Base-by-base conservation (phyloP, 1,140 invertebrate species). In the Brachionus rubens region DNA sequence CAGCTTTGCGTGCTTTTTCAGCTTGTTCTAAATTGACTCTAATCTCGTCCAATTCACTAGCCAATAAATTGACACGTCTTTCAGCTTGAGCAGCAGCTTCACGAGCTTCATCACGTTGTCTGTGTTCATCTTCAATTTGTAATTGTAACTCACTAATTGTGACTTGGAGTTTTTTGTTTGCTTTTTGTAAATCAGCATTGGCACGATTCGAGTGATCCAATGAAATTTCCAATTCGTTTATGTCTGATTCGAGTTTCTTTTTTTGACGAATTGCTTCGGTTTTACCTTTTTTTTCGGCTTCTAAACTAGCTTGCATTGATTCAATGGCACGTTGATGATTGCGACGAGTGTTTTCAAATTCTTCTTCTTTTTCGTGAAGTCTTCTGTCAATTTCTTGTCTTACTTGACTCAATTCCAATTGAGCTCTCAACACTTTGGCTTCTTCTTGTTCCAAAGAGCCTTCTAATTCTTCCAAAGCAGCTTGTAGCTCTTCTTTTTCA, bases 201-300 rank as follows among this genome's bases (percentile, higher is more conserved):
- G 92, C 93, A 19, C 84, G 77, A 80, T 85, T 85, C 59, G 83
- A 80, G 67, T 78, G 80, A 89, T 99, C 96, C 80, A 99, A 87
- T 82, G 95, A 94, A 81, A 98, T 96, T 87, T 99, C 96, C 67
- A 98, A 88, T 85, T 99, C 96, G 85, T 98, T 98, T 88, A 98
- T 98, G 88, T 99, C 96, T 80, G 92, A 91, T 87, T 99, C 96
- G 80, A 99, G 88, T 88, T 99, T 99, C 91, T 99, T 99, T 91
- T 98, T 98, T 33, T 77, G 59, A 87, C 95, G 91, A 80, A 98
- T 89, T 79, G 96, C 94, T 89, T 99, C 96, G 88, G 94, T 93
- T 87, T 98, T 98, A 81, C 94, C 95, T 89, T 97, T 96, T 82
- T 94, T 91, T 87, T 99, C 96, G 81, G 95, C 93, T 89, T 99